Evolutionary conservation across 2,113 vertebrate genomes (phyloP).

Genomic region (Propithecus coquereli): DNA sequence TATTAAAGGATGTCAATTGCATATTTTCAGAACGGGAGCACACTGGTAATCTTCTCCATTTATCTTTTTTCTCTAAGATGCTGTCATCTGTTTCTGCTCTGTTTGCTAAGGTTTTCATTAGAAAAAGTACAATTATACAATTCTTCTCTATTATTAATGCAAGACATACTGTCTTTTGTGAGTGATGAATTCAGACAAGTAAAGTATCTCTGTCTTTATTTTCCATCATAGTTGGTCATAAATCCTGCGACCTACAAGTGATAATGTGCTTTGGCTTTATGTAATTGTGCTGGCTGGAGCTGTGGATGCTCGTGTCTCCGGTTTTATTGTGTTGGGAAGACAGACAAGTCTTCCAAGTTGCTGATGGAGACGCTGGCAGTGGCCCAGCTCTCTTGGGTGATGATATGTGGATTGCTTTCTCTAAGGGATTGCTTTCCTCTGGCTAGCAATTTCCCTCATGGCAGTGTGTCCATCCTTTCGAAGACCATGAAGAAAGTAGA

Average conservation of each 20-base stretch:
- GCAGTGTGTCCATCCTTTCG: not conserved
- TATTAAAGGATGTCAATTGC: not conserved
- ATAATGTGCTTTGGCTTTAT: slow-evolving; percentile 70
- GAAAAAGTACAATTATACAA: slow-evolving; percentile 68
- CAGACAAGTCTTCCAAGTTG: slow-evolving; percentile 45
- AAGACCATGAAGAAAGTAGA: slow-evolving; percentile 30
- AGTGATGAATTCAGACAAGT: slow-evolving; percentile 79
- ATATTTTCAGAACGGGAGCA: slow-evolving; percentile 43
- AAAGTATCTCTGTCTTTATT: slow-evolving; percentile 74
- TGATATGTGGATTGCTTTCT: slow-evolving; percentile 53
- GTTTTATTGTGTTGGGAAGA: slow-evolving; percentile 74
- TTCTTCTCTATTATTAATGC: slow-evolving; percentile 79
- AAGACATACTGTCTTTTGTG: slow-evolving; percentile 77
- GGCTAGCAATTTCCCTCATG: not conserved
- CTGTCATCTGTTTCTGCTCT: slow-evolving; percentile 66
- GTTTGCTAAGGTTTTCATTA: slow-evolving; percentile 73
- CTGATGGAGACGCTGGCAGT: slow-evolving; percentile 67
- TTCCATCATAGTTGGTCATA: slow-evolving; percentile 75
- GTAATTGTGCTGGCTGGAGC: slow-evolving; percentile 67
- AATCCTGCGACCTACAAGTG: slow-evolving; percentile 64
- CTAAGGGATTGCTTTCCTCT: slow-evolving; percentile 48
- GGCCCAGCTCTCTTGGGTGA: slow-evolving; percentile 55
- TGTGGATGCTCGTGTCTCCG: slow-evolving; percentile 59
- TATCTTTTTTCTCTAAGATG: slow-evolving; percentile 12
- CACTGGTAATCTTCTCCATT: not conserved